Base-by-base conservation (phyloP, 2,797 vertebrate species). In the Tolypeutes matacus region DNA sequence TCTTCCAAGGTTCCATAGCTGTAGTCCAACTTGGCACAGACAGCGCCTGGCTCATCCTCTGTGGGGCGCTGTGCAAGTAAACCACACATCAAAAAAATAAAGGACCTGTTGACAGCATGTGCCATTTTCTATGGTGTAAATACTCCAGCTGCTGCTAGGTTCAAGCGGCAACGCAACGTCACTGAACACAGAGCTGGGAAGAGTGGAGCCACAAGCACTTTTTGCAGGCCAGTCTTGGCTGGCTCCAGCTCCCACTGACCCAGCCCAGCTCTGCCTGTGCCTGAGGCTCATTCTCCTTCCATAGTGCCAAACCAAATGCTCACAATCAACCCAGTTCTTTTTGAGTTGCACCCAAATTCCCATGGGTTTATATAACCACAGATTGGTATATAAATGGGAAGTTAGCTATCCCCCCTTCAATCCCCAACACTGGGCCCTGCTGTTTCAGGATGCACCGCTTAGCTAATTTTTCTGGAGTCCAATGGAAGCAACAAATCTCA, bases 121-220 rank as follows among this genome's bases (percentile, higher is more conserved):
- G 65, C 82, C 85, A 31, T 58, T 94, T 92, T 53, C 82, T 17
- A 17, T 15, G 14, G 49, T 34, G 56, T 84, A 72, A 95, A 93
- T 34, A 62, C 46, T 86, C 53, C 42, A 14, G 7, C 65, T 36
- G 29, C 2, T 0, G 46, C 11, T 4, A 7, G 9, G 27, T 36
- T 15, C 23, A 56, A 84, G n/a, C 7, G 5, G 4, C 29, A 5
- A 12, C 0, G 0, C 39, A 60, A 72, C 11, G 42, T 67, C 70
- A 23, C 60, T 25, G 29, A 62, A 60, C 0, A 1, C 25, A n/a
- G 64, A 21, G 6, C 2, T 51, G 49, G 69, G 72, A 60, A 36
- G 25, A 73, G 29, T 25, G 5, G 31, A 49, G 49, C 8, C 8
- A 15, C 7, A 13, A 29, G 4, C 14, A 7, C 53, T 3, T 4